Evolutionary conservation across 2,888 invertebrate species (phyloP).

Genomic region (Melipona bicolor): DNA sequence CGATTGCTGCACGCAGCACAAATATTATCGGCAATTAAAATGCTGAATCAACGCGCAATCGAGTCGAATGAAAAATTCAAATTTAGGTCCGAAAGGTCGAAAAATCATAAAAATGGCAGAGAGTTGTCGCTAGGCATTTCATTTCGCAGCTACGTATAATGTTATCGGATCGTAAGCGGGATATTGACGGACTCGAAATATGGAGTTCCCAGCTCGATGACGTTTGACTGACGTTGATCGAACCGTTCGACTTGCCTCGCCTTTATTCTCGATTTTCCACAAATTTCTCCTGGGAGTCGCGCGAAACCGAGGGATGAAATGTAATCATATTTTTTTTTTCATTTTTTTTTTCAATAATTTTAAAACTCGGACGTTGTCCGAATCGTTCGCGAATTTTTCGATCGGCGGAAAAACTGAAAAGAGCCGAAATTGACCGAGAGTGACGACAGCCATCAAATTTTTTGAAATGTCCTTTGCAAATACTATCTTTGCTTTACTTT

Average conservation of each 20-base stretch:
- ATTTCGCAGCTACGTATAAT: neutral
- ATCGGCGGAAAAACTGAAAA: no score
- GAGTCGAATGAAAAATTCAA: neutral
- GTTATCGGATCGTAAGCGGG: conserved; percentile 12
- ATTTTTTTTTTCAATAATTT: neutral
- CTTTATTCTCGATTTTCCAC: neutral
- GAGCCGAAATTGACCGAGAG: neutral
- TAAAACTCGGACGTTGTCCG: neutral
- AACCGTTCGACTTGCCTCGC: neutral
- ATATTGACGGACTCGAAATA: conserved; percentile 4
- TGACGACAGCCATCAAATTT: neutral
- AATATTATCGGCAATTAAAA: no score
- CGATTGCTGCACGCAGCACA: no score
- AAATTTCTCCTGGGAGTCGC: neutral
- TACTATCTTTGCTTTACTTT: no score
- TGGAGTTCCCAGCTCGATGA: neutral
- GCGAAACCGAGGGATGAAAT: neutral
- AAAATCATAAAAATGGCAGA: neutral
- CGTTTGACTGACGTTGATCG: conserved; percentile 9
- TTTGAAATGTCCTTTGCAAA: no score
- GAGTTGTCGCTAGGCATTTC: neutral
- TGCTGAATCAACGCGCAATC: neutral
- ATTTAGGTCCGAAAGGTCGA: no score
- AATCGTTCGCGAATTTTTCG: neutral
- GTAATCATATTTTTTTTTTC: neutral